Evolutionary conservation across 2,888 invertebrate genomes (phyloP).

Genomic region (Cerastis leucographa): DNA sequence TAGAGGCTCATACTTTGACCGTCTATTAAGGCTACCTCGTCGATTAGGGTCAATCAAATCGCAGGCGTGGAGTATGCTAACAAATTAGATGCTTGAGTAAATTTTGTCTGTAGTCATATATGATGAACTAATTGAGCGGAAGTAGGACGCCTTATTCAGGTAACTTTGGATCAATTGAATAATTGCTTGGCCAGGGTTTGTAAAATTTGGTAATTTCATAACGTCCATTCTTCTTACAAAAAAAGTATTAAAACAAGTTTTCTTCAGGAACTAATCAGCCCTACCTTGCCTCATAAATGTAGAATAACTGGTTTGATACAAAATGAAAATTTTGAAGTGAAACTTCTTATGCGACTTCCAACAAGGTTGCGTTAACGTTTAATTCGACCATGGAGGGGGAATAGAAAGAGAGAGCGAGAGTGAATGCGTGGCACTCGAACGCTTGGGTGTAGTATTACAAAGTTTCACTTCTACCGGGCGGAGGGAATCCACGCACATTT

Average conservation of each 20-base stretch:
- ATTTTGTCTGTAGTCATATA: constrained; percentile 1
- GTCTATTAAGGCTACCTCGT: constrained; percentile 22
- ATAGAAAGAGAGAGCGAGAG: too few species aligned
- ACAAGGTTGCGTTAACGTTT: too few species aligned
- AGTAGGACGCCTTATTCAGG: neutral
- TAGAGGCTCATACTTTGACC: constrained; percentile 20
- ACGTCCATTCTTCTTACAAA: neutral
- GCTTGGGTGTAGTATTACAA: too few species aligned
- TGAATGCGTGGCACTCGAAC: too few species aligned
- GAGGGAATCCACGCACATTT: too few species aligned
- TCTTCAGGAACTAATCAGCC: neutral
- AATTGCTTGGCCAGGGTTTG: neutral
- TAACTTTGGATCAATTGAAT: neutral
- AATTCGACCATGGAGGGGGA: too few species aligned
- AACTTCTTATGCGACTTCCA: too few species aligned
- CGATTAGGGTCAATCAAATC: constrained; percentile 46
- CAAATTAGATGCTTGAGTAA: constrained; percentile 26
- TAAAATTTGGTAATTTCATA: neutral
- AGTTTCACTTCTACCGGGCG: too few species aligned
- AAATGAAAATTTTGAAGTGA: neutral
- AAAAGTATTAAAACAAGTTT: neutral
- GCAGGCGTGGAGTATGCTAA: constrained; percentile 3
- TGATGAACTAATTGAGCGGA: constrained; percentile 1
- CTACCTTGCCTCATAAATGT: too few species aligned
- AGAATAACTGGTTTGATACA: neutral